Conservation (phyloP, 2,888 invertebrate species). For the Eurytoma adleriae region DNA sequence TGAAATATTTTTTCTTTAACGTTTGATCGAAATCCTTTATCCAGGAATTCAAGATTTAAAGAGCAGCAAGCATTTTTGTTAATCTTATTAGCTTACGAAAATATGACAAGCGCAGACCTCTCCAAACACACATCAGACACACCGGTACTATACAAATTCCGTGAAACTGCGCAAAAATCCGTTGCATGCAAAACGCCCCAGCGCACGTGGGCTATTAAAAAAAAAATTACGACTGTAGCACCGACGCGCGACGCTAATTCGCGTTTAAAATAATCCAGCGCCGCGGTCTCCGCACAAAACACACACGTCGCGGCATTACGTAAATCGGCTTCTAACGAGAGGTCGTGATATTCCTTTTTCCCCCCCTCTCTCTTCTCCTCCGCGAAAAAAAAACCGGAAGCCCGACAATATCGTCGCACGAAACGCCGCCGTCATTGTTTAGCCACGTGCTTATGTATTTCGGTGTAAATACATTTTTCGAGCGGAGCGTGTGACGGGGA, state of each 20-base stretch:
- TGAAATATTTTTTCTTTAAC: no score
- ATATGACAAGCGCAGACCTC: no score
- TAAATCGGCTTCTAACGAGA: conserved; percentile 15
- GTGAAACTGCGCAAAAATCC: not conserved
- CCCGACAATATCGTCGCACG: not conserved
- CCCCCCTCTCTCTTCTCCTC: not conserved
- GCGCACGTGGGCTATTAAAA: conserved; percentile 2
- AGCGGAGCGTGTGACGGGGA: no score
- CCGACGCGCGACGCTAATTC: conserved; percentile 7
- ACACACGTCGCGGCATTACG: conserved; percentile 29
- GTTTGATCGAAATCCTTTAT: no score
- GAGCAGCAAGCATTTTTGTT: no score
- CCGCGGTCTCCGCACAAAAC: conserved; percentile 21
- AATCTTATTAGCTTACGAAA: no score
- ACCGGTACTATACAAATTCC: not conserved
- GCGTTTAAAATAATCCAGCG: conserved; percentile 42
- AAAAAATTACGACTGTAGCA: not conserved
- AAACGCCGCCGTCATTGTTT: conserved; percentile 13
- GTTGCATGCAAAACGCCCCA: no score
- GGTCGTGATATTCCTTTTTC: conserved; percentile 12
- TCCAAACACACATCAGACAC: no score
- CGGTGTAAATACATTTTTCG: not conserved
- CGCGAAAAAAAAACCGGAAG: conserved; percentile 25
- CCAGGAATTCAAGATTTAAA: no score
- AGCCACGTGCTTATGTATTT: not conserved